Evolutionary conservation across 2,888 invertebrate genomes (phyloP), one percentile per base, ranked within the genome.

Genomic region (Diaprepes abbreviatus): DNA sequence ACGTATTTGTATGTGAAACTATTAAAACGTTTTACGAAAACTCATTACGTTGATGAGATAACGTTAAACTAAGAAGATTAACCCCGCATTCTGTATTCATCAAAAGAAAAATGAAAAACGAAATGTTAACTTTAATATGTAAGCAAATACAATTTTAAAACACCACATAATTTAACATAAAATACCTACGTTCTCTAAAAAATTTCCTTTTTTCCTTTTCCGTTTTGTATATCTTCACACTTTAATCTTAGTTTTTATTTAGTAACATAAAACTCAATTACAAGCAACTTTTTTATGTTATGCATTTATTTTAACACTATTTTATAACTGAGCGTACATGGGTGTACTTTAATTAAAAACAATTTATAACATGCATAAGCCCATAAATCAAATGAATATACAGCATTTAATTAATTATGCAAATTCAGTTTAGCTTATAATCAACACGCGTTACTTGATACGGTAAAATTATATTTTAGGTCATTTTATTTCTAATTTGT

Each of bases 391-490:
- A 43, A 63, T 64, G 69, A 71, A 76, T 74, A 70, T 75, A 73
- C 72, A 67, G 40, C 58, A 45, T 70, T 67, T 74, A 75, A 75
- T 77, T 74, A 75, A 74, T 78, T 73, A 76, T 74, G 74, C 66
- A 77, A 76, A 75, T 74, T 45, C n/a, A 31, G 62, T 48, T 69
- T 33, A 64, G 48, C 28, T 59, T 63, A 50, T 58, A 19, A 17
- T 35, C 19, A 55, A 55, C 55, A 55, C 55, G 48, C 48, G 14
- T 50, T 50, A 36, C 36, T 55, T 35, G 12, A 35, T 55, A 55
- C 48, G 48, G 10, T 50, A 45, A 45, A 24, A 24, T 43, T 24
- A 45, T 45, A 24, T 6, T 24, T 45, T 24, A n/a, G n/a, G n/a
- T n/a, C n/a, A n/a, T n/a, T n/a, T n/a, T n/a, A n/a, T n/a, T n/a